Conservation (phyloP, 2,797 vertebrate genomes). For the Antrozous pallidus region DNA sequence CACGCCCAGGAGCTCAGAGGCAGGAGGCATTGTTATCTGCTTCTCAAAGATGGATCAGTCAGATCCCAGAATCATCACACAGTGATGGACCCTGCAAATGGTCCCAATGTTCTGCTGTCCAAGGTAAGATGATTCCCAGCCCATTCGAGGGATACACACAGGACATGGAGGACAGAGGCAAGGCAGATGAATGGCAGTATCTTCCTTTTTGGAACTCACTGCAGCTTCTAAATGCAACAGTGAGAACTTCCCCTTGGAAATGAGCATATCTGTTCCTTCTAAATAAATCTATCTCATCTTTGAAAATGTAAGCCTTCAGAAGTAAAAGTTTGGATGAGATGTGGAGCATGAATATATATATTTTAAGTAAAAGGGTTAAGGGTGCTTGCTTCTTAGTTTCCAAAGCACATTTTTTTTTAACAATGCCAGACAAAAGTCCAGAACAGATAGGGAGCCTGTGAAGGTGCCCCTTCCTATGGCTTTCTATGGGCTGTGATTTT, state of each 20-base stretch:
- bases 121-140: not conserved
- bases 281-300: not conserved
- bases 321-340: not conserved
- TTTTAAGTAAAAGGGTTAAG: not conserved
- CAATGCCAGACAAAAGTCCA: conserved; percentile 23
- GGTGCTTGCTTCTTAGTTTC: not conserved
- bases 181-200: not conserved
- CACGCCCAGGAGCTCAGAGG: fast-evolving
- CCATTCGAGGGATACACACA: not conserved
- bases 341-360: not conserved
- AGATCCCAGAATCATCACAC: not conserved
- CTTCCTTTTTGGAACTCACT: not conserved
- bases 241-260: not conserved
- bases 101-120: not conserved
- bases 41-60: not conserved
- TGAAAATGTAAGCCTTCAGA: not conserved
- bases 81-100: not conserved
- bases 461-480: not conserved
- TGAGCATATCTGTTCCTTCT: not conserved
- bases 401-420: not conserved
- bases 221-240: fast-evolving
- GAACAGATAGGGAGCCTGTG: fast-evolving
- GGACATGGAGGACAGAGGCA: fast-evolving
- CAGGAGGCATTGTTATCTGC: not conserved
- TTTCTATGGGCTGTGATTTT: conserved; percentile 47